These are phyloP conservation scores for Toxotes jaculatrix DNA, from an alignment of 2,113 vertebrate genomes.

Conservation along the genomic window DNA sequence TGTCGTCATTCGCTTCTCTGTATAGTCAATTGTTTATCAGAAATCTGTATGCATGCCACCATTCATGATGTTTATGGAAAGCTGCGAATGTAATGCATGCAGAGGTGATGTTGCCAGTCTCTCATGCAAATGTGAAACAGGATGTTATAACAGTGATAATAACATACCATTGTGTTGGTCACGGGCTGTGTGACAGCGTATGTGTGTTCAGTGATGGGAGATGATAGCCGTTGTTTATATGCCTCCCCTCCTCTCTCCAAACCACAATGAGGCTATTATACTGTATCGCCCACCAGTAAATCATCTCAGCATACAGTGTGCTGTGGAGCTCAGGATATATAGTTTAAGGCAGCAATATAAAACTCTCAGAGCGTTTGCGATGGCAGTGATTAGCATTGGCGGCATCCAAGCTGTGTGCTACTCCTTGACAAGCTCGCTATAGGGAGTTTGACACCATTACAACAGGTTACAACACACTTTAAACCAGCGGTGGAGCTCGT, in stretches of 20 bases:
- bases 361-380: neutral
- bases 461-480: constrained; percentile 56
- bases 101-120: neutral
- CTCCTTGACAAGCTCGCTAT: constrained; percentile 33
- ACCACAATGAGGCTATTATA: constrained; percentile 22
- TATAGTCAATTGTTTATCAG: constrained; percentile 21
- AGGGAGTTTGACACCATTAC: constrained; percentile 58
- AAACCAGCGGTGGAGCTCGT: constrained; percentile 29
- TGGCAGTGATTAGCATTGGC: constrained; percentile 29
- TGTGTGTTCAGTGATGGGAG: neutral
- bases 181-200: constrained; percentile 7
- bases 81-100: neutral
- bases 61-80: constrained; percentile 1
- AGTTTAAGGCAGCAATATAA: constrained; percentile 25
- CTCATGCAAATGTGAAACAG: neutral
- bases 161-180: neutral
- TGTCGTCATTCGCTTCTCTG: neutral
- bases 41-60: constrained; percentile 6
- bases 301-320: constrained; percentile 1
- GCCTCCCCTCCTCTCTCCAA: constrained; percentile 11
- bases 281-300: constrained; percentile 20
- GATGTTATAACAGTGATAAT: neutral
- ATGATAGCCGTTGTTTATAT: constrained; percentile 18
- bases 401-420: neutral
- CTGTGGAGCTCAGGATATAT: neutral